These are phyloP conservation scores for Dryas iulia DNA, from an alignment of 1,140 invertebrate genomes.

Conservation along the genomic window DNA sequence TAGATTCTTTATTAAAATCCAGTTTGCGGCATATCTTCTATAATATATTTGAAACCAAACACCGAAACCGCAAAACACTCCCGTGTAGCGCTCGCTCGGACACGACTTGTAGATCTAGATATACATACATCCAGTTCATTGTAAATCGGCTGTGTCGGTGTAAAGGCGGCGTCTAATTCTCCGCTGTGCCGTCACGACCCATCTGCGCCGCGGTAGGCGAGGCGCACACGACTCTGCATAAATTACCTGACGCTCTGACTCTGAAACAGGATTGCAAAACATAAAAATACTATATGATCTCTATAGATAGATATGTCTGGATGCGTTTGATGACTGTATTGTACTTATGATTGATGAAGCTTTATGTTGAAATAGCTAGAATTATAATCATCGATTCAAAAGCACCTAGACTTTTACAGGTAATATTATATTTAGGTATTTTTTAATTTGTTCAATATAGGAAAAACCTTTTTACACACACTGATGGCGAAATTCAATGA, in stretches of 20 bases:
- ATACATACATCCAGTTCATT: constrained; percentile 16
- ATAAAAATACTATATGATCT: constrained; percentile 9
- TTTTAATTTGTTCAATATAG: too few relatives aligned
- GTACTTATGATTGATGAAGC: not conserved
- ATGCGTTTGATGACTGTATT: not conserved
- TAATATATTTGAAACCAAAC: constrained; percentile 2
- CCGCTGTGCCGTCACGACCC: constrained; percentile 51
- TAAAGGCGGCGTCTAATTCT: constrained; percentile 54
- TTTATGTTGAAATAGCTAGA: not conserved
- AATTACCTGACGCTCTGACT: constrained; percentile 39
- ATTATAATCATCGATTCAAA: not conserved
- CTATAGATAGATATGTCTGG: not conserved
- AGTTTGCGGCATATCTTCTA: not conserved
- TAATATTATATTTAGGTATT: too few relatives aligned
- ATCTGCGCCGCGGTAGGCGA: constrained; percentile 43
- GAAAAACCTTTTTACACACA: too few relatives aligned
- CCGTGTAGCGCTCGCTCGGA: not conserved
- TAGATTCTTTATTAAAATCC: not conserved
- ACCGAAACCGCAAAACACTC: constrained; percentile 7
- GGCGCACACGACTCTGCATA: constrained; percentile 59
- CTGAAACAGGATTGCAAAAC: constrained; percentile 16
- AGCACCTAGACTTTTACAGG: too few relatives aligned
- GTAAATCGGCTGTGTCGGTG: constrained; percentile 27
- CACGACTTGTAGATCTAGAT: constrained; percentile 20
- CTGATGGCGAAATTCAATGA: too few relatives aligned